Evolutionary conservation across 2,888 invertebrate genomes (phyloP).

Genomic region (Ypsolopha sequella): DNA sequence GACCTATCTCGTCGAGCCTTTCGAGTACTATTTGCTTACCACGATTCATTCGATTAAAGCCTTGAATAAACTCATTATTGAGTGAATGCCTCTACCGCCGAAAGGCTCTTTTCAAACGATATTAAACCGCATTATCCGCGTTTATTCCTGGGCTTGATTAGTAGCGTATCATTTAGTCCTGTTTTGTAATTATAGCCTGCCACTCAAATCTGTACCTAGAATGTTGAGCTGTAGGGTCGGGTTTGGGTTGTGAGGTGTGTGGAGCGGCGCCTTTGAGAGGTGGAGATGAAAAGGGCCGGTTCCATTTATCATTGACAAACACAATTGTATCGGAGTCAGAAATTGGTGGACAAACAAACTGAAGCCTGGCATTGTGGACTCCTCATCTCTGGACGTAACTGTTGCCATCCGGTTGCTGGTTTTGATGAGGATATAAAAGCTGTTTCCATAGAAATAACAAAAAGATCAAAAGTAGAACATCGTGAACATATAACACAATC

Average conservation of each 20-base stretch:
- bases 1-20: constrained; percentile 5
- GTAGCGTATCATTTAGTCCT: constrained; percentile 70
- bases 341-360: constrained; percentile 65
- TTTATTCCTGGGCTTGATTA: constrained; percentile 67
- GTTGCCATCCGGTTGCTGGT: too few species aligned
- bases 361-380: constrained; percentile 12
- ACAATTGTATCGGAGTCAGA: constrained; percentile 64
- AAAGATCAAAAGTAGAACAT: too few species aligned
- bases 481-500: too few species aligned
- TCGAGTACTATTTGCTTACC: constrained; percentile 57
- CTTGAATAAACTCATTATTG: constrained; percentile 68
- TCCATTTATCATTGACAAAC: constrained; percentile 71
- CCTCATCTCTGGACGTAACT: too few species aligned
- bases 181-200: constrained; percentile 55
- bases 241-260: constrained; percentile 16
- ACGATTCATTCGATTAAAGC: constrained; percentile 65
- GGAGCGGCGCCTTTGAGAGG: constrained; percentile 57
- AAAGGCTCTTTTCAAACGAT: constrained; percentile 64
- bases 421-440: neutral
- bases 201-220: constrained; percentile 23
- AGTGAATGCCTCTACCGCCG: constrained; percentile 62
- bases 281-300: constrained; percentile 65
- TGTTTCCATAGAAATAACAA: too few species aligned
- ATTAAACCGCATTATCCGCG: constrained; percentile 66
- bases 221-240: constrained; percentile 17